These are phyloP conservation scores for Apogon talboti DNA, from an alignment of 2,797 vertebrate species.

Conservation along the genomic window DNA sequence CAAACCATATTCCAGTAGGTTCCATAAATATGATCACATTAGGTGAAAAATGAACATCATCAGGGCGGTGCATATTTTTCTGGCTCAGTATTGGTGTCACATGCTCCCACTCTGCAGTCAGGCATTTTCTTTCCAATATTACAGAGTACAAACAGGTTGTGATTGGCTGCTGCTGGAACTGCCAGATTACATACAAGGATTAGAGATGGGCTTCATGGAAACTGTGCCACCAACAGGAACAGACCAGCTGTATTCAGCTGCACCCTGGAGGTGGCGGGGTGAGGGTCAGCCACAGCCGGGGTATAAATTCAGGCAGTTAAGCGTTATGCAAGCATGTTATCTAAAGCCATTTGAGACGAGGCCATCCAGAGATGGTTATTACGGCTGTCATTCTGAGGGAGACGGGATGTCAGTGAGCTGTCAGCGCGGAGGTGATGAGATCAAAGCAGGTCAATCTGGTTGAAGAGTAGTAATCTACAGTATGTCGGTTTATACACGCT, in stretches of 20 bases:
- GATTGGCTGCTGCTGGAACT: conserved; percentile 71
- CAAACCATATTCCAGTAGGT: neutral
- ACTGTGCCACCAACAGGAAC: conserved; percentile 59
- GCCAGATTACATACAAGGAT: conserved; percentile 77
- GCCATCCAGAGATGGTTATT: conserved; percentile 65
- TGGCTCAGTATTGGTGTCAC: conserved; percentile 55
- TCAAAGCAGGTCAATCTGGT: conserved; percentile 58
- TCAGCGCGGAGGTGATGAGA: conserved; percentile 57
- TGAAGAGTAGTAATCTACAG: conserved; percentile 43
- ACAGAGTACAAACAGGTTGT: conserved; percentile 59
- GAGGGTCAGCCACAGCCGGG: conserved; percentile 58
- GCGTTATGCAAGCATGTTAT: conserved; percentile 72
- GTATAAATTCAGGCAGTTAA: conserved; percentile 68
- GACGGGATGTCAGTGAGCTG: conserved; percentile 55
- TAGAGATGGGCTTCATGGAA: conserved; percentile 63
- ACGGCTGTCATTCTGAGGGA: conserved; percentile 64
- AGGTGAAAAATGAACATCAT: conserved; percentile 34
- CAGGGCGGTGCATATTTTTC: conserved; percentile 43
- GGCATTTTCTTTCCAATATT: conserved; percentile 70
- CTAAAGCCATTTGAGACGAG: conserved; percentile 72
- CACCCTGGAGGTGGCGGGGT: conserved; percentile 61
- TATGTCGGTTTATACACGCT: conserved; percentile 27
- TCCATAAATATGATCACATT: neutral
- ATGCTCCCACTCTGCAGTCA: conserved; percentile 63
- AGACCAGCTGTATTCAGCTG: conserved; percentile 58